These are phyloP conservation scores for Homarus americanus DNA, from an alignment of 1,140 invertebrate genomes.

Conservation along the genomic window DNA sequence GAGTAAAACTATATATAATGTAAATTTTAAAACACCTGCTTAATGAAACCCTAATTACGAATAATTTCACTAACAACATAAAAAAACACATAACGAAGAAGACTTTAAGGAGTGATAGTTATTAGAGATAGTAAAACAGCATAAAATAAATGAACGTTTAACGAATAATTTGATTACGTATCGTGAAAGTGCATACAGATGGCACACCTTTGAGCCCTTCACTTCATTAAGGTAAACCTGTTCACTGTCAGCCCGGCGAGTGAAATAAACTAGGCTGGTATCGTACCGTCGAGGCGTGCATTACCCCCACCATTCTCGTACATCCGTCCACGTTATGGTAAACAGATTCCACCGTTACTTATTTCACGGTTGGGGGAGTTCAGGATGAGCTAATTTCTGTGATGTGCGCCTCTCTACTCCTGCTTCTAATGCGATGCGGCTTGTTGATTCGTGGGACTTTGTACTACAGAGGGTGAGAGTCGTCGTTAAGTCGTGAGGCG, in stretches of 20 bases:
- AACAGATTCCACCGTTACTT: not conserved
- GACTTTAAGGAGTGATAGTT: too few species aligned
- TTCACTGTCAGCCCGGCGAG: not conserved
- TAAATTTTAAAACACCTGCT: too few species aligned
- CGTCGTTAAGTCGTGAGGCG: not conserved
- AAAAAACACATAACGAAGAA: too few species aligned
- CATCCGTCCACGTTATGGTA: not conserved
- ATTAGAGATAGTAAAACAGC: too few species aligned
- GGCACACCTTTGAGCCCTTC: not conserved
- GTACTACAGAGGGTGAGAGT: not conserved
- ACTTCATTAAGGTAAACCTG: not conserved
- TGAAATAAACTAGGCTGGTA: not conserved
- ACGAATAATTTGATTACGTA: too few species aligned
- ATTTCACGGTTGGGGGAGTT: not conserved
- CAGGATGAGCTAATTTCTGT: too few species aligned
- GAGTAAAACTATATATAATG: too few species aligned
- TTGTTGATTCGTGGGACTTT: not conserved
- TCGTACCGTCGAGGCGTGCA: not conserved
- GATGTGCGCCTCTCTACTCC: not conserved
- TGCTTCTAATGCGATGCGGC: not conserved
- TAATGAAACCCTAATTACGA: too few species aligned
- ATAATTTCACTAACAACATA: too few species aligned
- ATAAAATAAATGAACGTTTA: too few species aligned
- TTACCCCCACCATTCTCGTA: not conserved
- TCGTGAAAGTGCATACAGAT: not conserved